Evolutionary conservation across 2,797 vertebrate genomes (phyloP).

Genomic region (Epinephelus coioides): DNA sequence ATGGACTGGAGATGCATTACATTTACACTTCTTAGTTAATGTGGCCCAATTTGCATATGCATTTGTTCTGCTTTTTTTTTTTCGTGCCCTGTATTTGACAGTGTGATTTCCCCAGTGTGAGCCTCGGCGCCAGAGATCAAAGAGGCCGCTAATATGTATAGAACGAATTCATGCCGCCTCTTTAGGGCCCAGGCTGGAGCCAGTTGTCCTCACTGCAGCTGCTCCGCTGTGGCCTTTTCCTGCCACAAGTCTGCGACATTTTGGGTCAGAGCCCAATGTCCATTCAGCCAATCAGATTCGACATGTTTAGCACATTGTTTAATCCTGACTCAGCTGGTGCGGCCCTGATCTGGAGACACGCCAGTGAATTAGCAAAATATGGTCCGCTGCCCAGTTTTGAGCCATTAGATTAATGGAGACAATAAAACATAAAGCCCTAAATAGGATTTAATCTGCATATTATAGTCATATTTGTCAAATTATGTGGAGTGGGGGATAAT

Average conservation of each 20-base stretch:
- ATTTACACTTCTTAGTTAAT: constrained; percentile 12
- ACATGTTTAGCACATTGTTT: constrained; percentile 16
- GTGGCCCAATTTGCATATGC: constrained; percentile 26
- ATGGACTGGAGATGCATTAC: neutral
- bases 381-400: constrained; percentile 36
- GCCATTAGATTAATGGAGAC: constrained; percentile 58
- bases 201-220: constrained; percentile 1
- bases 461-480: constrained; percentile 59
- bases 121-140: neutral
- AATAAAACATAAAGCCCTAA: constrained; percentile 8
- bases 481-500: constrained; percentile 22
- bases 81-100: neutral
- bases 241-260: neutral
- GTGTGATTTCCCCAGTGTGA: constrained; percentile 6
- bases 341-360: neutral
- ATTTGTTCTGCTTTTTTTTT: constrained; percentile 5
- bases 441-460: constrained; percentile 44
- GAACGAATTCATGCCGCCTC: neutral
- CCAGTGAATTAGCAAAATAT: constrained; percentile 44
- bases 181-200: constrained; percentile 7
- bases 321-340: constrained; percentile 27
- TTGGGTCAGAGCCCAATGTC: constrained; percentile 6
- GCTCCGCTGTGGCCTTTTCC: constrained; percentile 12
- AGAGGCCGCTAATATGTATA: neutral
- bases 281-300: constrained; percentile 11